Evolutionary conservation across 2,888 invertebrate genomes (phyloP), one percentile per base, ranked within the genome.

Genomic region (Ophion slaviceki): DNA sequence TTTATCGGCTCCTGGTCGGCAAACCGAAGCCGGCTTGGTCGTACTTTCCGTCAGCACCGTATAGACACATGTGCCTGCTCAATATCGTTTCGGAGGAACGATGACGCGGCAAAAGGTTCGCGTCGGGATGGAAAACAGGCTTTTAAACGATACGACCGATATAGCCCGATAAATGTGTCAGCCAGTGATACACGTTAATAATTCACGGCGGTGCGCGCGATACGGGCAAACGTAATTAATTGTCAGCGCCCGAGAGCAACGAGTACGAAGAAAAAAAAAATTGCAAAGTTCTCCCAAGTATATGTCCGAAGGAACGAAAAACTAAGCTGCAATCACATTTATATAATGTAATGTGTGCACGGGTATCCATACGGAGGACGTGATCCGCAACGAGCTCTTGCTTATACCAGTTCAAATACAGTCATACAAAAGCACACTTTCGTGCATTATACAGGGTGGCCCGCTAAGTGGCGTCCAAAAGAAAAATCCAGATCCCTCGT

Each of bases 171-270:
- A 87, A 88, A 88, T 82, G 88, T 88, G 88, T 88, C 86, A 84
- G 84, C 84, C 79, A 82, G 81, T 68, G 84, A 70, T 74, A 80
- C 86, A 85, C 86, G 82, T 82, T 88, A 88, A 88, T 89, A 87
- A 87, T 85, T 86, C 80, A 75, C 67, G 80, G 75, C 84, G 82
- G 61, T 61, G 24, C 61, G 84, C 85, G 86, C 83, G 80, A 83
- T 87, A 84, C 86, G 87, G 85, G 82, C 81, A 85, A 87, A 79
- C 77, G 82, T 86, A 88, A 89, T 88, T 87, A 89, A 90, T 90
- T 87, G 89, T 85, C 66, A 36, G 79, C 68, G 86, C 82, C 66
- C 57, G 79, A 67, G 86, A 85, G 77, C 24, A 57, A 62, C 70
- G 57, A 71, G 74, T 36, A 70, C 66, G 57, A 32, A 64, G 47